Evolutionary conservation across 2,797 vertebrate genomes (phyloP), one percentile per base, ranked within the genome.

Genomic region (Trachops cirrhosus): DNA sequence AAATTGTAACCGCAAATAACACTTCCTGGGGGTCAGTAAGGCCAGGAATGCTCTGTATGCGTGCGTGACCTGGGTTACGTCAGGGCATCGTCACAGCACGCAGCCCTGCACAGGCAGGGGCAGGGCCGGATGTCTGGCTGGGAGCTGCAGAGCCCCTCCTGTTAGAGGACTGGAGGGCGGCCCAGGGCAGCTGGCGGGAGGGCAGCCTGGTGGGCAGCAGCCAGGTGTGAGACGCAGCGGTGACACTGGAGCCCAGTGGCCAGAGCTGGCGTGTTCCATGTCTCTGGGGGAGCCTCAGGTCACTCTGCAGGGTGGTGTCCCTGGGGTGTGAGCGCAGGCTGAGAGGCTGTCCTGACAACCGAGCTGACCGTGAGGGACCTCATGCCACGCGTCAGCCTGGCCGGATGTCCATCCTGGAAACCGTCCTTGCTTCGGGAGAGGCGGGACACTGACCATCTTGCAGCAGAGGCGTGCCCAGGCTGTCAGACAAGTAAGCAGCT

Each of bases 41-140:
- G 12, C 48, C 50, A 26, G 62, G 41, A 9, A 12, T 7, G 52
- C 5, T 19, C 52, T 44, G 32, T 26, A 3, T 29, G 34, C 34
- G 46, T 48, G 18, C 15, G 39, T 57, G 48, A 37, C 22, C 15
- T 26, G 39, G 32, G 21, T 85, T 19, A 50, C 14, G 16, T 26
- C 19, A n/a, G 48, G 57, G 57, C 24, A 11, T 59, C 22, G 0
- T 64, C 21, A 22, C n/a, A 12, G 0, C 0, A 0, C 10, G 44
- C 26, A 67, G 92, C 44, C 50, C 32, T 39, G 54, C 8, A 0
- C 9, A 7, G 86, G 44, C 6, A 1, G 7, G 14, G 41, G 41
- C 15, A 32, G 19, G 62, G 54, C 48, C 29, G 12, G 39, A 29
- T 12, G 59, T 75, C 59, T 41, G 4, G 1, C 7, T 41, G 19